Conservation (phyloP, 2,113 vertebrate species). For the Pseudorectes ferrugineus region DNA sequence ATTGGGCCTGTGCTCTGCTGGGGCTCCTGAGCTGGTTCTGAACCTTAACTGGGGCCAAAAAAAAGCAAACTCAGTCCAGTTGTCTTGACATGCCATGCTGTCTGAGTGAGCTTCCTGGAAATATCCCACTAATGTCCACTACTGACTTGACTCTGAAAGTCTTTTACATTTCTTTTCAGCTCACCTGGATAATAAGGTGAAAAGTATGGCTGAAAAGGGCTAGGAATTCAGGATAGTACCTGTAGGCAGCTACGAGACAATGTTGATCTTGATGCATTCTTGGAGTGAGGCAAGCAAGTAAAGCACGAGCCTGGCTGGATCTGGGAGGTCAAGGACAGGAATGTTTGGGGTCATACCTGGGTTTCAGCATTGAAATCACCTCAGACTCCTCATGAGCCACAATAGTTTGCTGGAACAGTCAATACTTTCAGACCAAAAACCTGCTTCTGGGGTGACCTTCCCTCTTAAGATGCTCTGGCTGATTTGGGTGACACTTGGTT, state of each 20-base stretch:
- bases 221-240: background rate
- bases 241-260: background rate
- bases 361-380: background rate
- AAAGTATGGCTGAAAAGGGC: background rate
- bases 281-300: background rate
- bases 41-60: background rate
- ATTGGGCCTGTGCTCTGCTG: background rate
- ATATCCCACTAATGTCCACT: accelerated
- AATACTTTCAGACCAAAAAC: background rate
- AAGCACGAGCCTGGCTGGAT: background rate
- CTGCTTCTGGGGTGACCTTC: background rate
- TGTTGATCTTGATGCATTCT: accelerated
- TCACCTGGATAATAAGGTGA: background rate
- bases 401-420: background rate
- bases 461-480: background rate
- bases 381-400: background rate
- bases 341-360: background rate
- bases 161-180: background rate
- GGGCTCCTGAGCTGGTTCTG: background rate
- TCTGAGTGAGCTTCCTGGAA: background rate
- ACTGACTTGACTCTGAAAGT: background rate
- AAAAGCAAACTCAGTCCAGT: background rate
- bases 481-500: accelerated
- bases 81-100: accelerated
- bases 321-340: background rate